Conservation (phyloP, 2,797 vertebrate genomes). For the Erpetoichthys calabaricus region DNA sequence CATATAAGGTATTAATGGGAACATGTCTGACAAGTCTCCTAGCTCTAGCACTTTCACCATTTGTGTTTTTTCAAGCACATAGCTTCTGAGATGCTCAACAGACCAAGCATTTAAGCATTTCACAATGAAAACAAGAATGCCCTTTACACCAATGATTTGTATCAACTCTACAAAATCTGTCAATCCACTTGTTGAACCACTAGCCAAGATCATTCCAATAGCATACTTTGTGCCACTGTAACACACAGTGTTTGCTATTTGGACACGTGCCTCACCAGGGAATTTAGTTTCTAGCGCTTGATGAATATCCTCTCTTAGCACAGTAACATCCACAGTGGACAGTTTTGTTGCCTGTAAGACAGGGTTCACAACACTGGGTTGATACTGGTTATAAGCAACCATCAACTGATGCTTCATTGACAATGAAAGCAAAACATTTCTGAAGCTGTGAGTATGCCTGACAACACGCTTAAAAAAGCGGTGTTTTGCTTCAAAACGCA, state of each 20-base stretch:
- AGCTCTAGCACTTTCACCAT: too few species aligned
- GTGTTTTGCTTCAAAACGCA: neutral
- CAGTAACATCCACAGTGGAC: conserved; percentile 15
- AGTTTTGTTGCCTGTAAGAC: conserved; percentile 13
- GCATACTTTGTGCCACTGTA: conserved; percentile 16
- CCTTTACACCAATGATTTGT: too few species aligned
- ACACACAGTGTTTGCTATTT: conserved; percentile 16
- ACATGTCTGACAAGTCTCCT: too few species aligned
- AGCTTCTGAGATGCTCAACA: too few species aligned
- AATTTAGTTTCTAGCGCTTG: conserved; percentile 17
- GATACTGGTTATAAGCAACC: conserved; percentile 18
- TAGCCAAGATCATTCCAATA: conserved; percentile 16
- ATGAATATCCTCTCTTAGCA: conserved; percentile 19
- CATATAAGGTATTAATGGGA: too few species aligned
- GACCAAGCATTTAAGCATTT: too few species aligned
- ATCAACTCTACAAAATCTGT: too few species aligned
- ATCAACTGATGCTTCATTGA: conserved; percentile 17
- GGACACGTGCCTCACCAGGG: conserved; percentile 12
- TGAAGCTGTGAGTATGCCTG: conserved; percentile 11
- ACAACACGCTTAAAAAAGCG: conserved; percentile 19
- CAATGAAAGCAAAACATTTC: conserved; percentile 13
- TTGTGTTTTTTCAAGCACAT: too few species aligned
- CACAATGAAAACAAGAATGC: too few species aligned
- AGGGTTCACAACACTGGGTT: conserved; percentile 16
- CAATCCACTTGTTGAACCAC: conserved; percentile 6